Base-by-base conservation (phyloP, 2,113 vertebrate species). In the Actenoides hombroni region DNA sequence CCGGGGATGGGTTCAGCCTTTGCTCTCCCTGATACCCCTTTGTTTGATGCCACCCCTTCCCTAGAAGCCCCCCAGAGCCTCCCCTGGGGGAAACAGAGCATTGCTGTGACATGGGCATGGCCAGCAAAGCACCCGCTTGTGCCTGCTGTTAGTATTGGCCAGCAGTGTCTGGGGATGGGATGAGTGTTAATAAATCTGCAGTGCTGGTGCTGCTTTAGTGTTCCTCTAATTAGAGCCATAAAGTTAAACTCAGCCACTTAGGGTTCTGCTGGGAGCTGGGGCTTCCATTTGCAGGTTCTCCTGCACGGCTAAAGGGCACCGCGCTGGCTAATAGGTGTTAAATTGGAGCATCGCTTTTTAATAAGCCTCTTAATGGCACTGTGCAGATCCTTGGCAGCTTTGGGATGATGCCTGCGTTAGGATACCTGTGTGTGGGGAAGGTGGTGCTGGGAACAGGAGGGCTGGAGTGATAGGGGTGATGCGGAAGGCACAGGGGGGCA, bases 281-380 rank as follows among this genome's bases (percentile, higher is more conserved):
- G 69, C 87, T 94, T 94, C 90, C 92, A 94, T 94, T 96, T 97
- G 94, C 97, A 97, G 96, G 97, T 96, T 93, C 92, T 71, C 51
- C 59, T 3, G 57, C 4, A 28, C 89, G 2, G 46, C 83, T 90
- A 88, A 95, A 97, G 97, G 95, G 93, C 96, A 91, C 92, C 44
- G 26, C 26, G 83, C 95, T 96, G 90, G 95, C 97, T 98, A 98
- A 98, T 98, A 98, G 92, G 97, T 98, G 97, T 98, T 98, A 98
- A 98, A 98, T 98, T 95, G 95, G 95, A 88, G 92, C 97, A 97
- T 98, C 98, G 97, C 97, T 98, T 95, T 98, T 98, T 98, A 97
- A 98, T 98, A 97, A 97, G 96, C 57, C 61, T 92, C 97, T 97
- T 98, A 97, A 98, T 96, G 96, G 95, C 94, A 95, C 82, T 6